phyloP scores from a whole-genome alignment of 2,113 vertebrate genomes.

The Nipponia nippon region DNA sequence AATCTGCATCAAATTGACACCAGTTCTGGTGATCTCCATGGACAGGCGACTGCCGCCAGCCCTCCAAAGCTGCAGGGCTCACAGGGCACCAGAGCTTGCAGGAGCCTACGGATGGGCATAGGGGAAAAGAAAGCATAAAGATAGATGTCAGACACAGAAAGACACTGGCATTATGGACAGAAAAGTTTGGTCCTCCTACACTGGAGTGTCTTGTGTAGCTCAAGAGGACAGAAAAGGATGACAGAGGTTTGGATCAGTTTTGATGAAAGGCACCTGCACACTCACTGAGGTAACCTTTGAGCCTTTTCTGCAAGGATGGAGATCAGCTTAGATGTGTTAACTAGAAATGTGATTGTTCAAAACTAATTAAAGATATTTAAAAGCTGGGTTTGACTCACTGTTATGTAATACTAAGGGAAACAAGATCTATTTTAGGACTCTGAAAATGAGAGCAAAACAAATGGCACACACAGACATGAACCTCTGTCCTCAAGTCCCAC shows the following conservation, averaged over 20 bases:
- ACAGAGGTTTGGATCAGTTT: background rate
- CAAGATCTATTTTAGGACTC: background rate
- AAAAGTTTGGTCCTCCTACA: background rate
- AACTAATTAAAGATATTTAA: background rate
- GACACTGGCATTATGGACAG: background rate
- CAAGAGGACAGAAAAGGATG: background rate
- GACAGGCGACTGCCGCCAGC: accelerated
- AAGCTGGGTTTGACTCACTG: background rate
- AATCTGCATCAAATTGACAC: background rate
- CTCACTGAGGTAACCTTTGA: background rate
- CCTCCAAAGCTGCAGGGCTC: background rate
- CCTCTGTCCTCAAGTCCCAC: background rate
- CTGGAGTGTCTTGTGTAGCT: background rate
- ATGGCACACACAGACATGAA: background rate
- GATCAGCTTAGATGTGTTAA: background rate
- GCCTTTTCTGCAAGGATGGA: background rate
- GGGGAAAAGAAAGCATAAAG: background rate
- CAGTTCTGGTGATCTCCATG: background rate
- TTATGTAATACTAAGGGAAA: slow-evolving; percentile 13
- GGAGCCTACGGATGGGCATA: background rate
- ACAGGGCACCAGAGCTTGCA: background rate
- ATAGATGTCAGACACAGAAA: background rate
- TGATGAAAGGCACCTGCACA: background rate
- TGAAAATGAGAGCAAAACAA: slow-evolving; percentile 18
- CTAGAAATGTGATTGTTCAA: background rate